These are phyloP conservation scores for Scomberomorus guttatus DNA, from an alignment of 2,797 vertebrate genomes.

Conservation along the genomic window DNA sequence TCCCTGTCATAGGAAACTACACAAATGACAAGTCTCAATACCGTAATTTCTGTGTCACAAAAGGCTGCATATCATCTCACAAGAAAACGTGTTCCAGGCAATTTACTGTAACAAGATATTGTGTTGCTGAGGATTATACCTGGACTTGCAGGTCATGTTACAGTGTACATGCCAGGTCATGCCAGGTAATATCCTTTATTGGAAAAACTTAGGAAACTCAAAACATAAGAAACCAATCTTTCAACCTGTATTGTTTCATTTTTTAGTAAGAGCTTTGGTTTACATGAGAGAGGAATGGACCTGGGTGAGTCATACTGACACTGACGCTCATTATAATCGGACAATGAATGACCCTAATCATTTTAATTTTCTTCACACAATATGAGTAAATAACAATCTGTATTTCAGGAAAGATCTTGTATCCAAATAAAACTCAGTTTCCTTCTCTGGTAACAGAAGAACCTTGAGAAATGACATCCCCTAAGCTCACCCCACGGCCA, in stretches of 20 bases:
- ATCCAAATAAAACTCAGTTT: conserved; percentile 46
- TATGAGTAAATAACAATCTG: neutral
- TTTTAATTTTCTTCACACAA: conserved; percentile 14
- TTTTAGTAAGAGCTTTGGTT: neutral
- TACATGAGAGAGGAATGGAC: neutral
- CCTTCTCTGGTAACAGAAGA: conserved; percentile 65
- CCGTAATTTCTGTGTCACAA: conserved; percentile 29
- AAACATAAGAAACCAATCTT: conserved; percentile 1
- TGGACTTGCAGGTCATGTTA: conserved; percentile 36
- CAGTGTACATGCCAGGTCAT: neutral
- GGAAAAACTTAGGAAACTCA: conserved; percentile 1
- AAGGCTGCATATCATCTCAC: conserved; percentile 18
- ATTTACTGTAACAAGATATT: conserved; percentile 45
- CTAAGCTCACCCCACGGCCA: conserved; percentile 57
- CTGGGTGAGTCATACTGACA: neutral
- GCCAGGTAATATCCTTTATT: neutral
- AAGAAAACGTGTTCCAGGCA: conserved; percentile 32
- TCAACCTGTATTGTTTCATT: conserved; percentile 3
- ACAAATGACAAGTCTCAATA: conserved; percentile 15
- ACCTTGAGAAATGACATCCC: conserved; percentile 72
- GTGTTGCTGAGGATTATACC: conserved; percentile 28
- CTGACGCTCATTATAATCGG: neutral
- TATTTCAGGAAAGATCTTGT: conserved; percentile 15
- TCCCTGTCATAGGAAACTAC: conserved; percentile 30
- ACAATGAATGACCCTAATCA: neutral